These are phyloP conservation scores for Rotaria macrura DNA, from an alignment of 2,888 invertebrate genomes.

Conservation along the genomic window DNA sequence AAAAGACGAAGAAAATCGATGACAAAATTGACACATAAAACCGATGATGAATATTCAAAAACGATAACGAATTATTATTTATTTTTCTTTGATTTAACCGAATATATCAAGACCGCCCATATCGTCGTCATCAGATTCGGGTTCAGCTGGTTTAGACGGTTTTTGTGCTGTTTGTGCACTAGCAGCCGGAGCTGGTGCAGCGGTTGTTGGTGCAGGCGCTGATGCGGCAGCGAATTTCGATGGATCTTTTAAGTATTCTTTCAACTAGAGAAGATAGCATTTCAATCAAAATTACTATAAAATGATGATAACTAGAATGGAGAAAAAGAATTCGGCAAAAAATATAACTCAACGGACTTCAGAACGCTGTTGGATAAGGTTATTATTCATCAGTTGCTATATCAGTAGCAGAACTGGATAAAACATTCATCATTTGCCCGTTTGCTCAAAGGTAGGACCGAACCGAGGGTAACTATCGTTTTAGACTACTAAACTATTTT, in stretches of 20 bases:
- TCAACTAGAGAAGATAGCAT: background rate
- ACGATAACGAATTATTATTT: background rate
- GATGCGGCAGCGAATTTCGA: conserved; percentile 32
- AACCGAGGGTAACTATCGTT: background rate
- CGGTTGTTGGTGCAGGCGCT: conserved; percentile 24
- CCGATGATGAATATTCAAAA: background rate
- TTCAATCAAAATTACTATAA: background rate
- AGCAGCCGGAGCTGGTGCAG: conserved; percentile 3
- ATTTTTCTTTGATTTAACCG: conserved; percentile 13
- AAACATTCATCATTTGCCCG: conserved; percentile 1
- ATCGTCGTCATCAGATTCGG: conserved; percentile 30
- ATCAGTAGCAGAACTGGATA: conserved; percentile 4
- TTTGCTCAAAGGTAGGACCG: background rate
- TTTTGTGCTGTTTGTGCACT: background rate
- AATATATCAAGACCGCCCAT: conserved; percentile 29
- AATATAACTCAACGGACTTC: background rate
- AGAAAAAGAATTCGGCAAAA: no score
- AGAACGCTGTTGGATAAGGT: conserved; percentile 10
- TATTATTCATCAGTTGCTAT: background rate
- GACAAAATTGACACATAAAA: background rate
- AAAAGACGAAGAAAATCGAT: background rate
- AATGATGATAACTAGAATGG: background rate
- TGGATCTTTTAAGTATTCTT: conserved; percentile 33
- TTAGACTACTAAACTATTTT: background rate
- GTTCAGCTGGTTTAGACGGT: conserved; percentile 19